Evolutionary conservation across 2,797 vertebrate species (phyloP).

Genomic region (Toxotes lorentzi): DNA sequence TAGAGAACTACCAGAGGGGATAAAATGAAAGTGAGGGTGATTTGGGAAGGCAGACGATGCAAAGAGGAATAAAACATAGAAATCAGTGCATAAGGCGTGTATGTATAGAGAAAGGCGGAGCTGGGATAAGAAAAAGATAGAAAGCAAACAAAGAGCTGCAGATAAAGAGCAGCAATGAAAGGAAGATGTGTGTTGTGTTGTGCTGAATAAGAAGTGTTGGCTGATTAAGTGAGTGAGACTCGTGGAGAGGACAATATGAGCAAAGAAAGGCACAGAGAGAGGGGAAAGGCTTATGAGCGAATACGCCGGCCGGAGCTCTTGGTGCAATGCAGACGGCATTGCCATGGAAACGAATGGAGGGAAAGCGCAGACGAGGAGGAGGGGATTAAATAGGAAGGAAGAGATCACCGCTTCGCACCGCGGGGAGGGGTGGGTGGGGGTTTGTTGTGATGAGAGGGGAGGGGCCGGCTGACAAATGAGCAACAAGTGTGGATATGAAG

Average conservation of each 20-base stretch:
- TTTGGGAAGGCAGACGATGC: conserved; percentile 1
- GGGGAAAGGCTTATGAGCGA: conserved; percentile 74
- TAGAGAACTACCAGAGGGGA: not conserved
- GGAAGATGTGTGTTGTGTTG: not conserved
- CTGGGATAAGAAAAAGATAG: not conserved
- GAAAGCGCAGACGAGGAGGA: conserved; percentile 75
- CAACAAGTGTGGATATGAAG: conserved; percentile 63
- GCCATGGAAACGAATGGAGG: conserved; percentile 89
- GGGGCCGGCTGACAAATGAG: conserved; percentile 44
- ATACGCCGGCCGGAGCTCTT: conserved; percentile 83
- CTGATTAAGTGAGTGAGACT: conserved; percentile 42
- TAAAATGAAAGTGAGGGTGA: not conserved
- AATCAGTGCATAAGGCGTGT: not conserved
- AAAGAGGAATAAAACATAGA: not conserved
- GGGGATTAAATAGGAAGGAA: conserved; percentile 80
- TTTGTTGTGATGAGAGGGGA: conserved; percentile 44
- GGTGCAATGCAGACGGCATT: conserved; percentile 91
- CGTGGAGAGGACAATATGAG: conserved; percentile 52
- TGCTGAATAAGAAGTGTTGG: conserved; percentile 11
- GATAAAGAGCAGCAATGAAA: conserved; percentile 26
- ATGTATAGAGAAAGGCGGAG: not conserved
- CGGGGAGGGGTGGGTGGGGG: conserved; percentile 30
- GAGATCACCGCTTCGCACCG: conserved; percentile 74
- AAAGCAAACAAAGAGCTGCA: conserved; percentile 25
- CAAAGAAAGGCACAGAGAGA: conserved; percentile 50